Evolutionary conservation across 2,797 vertebrate species (phyloP).

Genomic region (Halcyon badia): DNA sequence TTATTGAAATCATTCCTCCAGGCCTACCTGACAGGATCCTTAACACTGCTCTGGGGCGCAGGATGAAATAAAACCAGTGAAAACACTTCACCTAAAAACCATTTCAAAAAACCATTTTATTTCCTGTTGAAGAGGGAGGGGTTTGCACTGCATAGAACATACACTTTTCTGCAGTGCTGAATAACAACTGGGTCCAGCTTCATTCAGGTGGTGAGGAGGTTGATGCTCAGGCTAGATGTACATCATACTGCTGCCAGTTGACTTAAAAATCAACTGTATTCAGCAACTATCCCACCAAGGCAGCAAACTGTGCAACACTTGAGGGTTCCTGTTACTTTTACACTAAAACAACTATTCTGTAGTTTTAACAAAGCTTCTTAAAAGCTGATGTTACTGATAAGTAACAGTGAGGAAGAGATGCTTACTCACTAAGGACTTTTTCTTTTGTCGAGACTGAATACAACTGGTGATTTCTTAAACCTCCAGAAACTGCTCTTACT

Average conservation of each 20-base stretch:
- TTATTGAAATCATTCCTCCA: background rate
- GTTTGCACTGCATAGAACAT: background rate
- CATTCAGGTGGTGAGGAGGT: accelerated
- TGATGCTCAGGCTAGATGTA: background rate
- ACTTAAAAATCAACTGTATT: background rate
- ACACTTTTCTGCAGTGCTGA: background rate
- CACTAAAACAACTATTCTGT: background rate
- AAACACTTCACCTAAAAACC: background rate
- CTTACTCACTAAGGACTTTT: constrained; percentile 9
- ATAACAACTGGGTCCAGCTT: background rate
- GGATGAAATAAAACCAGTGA: background rate
- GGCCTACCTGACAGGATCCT: background rate
- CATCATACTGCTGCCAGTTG: background rate
- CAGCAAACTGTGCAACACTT: background rate
- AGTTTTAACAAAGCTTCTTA: background rate
- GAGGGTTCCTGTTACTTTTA: background rate
- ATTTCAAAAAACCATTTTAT: background rate
- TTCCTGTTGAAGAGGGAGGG: background rate
- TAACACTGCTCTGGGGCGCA: background rate
- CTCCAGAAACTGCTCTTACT: background rate
- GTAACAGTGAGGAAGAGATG: background rate
- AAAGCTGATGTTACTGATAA: background rate
- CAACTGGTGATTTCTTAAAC: background rate
- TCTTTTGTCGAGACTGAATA: background rate
- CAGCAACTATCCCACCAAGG: background rate